phyloP scores from a whole-genome alignment of 2,113 vertebrate species.

The Cacatua alba region DNA sequence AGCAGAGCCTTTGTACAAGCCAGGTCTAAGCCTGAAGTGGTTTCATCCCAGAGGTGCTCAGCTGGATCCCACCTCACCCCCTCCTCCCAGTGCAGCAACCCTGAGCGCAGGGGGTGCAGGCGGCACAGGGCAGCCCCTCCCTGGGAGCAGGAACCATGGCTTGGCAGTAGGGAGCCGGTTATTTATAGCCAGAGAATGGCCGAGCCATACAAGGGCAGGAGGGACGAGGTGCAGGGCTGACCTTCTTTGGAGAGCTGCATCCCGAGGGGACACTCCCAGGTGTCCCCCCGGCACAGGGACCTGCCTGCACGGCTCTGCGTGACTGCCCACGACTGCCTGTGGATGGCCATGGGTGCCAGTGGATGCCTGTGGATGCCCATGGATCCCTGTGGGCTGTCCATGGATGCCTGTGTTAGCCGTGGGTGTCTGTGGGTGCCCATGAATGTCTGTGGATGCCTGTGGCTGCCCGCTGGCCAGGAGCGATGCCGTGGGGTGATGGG shows the following conservation, averaged over 20 bases:
- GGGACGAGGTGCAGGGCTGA: background rate
- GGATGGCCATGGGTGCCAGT: background rate
- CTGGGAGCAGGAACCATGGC: background rate
- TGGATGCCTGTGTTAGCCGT: too few species aligned
- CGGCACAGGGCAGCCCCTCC: background rate
- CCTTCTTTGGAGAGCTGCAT: conserved; percentile 20
- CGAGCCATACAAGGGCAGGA: conserved; percentile 54
- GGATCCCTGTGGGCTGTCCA: background rate
- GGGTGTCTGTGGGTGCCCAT: too few species aligned
- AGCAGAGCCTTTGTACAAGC: background rate
- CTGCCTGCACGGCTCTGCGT: background rate
- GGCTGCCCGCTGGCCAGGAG: background rate
- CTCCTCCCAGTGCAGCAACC: background rate
- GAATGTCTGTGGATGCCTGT: background rate
- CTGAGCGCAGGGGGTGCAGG: background rate
- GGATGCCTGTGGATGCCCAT: background rate
- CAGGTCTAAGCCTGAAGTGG: background rate
- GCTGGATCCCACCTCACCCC: background rate
- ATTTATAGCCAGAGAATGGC: conserved; percentile 54
- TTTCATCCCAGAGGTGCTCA: background rate
- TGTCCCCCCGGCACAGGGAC: background rate
- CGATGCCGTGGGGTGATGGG: accelerated
- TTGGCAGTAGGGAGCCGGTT: conserved; percentile 22
- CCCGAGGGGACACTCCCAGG: background rate
- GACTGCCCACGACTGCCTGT: background rate